phyloP scores from a whole-genome alignment of 2,888 invertebrate species.

The Drosophila anomalipes region DNA sequence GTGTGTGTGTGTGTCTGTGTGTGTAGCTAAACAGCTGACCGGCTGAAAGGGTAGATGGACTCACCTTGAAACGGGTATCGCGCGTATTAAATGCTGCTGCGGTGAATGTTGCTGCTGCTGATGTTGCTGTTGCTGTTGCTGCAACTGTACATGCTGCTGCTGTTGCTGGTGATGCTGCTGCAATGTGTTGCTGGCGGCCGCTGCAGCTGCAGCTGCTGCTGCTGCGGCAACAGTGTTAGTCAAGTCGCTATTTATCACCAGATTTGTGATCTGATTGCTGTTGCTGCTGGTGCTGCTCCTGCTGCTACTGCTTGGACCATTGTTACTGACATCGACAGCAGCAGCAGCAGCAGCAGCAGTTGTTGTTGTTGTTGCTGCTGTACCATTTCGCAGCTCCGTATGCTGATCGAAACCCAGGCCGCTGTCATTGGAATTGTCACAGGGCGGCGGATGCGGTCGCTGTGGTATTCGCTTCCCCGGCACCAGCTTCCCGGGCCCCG shows the following conservation, averaged over 20 bases:
- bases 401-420: conserved; percentile 94
- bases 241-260: conserved; percentile 56
- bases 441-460: conserved; percentile 87
- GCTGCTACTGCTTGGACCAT: conserved; percentile 37
- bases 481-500: conserved; percentile 84
- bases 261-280: conserved; percentile 51
- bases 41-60: conserved; percentile 35
- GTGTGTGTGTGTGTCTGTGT: conserved; percentile 15
- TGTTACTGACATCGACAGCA: conserved; percentile 16
- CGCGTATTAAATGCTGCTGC: conserved; percentile 83
- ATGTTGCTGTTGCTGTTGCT: conserved; percentile 52
- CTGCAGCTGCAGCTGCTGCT: conserved; percentile 62
- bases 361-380: conserved; percentile 31
- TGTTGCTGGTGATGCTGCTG: conserved; percentile 66
- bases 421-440: conserved; percentile 96
- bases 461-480: conserved; percentile 84
- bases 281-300: conserved; percentile 21
- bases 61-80: conserved; percentile 85
- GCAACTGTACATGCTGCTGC: conserved; percentile 58
- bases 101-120: conserved; percentile 74
- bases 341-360: conserved; percentile 33
- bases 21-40: conserved; percentile 42
- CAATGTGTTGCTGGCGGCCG: conserved; percentile 59
- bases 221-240: conserved; percentile 61
- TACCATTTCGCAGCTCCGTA: conserved; percentile 86